Percentiles rank a stretch among this genome's conserved stretches.
phyloP scores from a whole-genome alignment of 2,797 vertebrate species.

The Tragelaphus eurycerus region DNA sequence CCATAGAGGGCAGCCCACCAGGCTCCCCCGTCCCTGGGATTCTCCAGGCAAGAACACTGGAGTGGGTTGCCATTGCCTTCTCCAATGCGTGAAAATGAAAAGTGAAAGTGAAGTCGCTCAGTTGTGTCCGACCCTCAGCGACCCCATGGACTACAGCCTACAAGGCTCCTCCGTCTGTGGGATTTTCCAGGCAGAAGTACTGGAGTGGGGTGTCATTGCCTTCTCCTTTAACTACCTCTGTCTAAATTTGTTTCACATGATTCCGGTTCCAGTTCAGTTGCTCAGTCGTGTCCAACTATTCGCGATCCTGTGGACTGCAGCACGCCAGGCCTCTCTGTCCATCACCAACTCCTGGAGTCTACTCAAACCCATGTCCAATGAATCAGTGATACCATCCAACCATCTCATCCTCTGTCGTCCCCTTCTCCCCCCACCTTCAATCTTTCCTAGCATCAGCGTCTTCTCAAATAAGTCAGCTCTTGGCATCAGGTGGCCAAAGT shows the following conservation, averaged over 20 bases:
- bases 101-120: too few species aligned
- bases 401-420: neutral
- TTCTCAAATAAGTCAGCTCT: neutral
- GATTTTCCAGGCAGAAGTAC: too few species aligned
- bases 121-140: too few species aligned
- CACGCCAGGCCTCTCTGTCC: neutral
- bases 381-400: neutral
- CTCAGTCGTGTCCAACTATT: neutral
- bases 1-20: too few species aligned
- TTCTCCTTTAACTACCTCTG: neutral
- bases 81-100: too few species aligned
- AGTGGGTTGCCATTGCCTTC: too few species aligned
- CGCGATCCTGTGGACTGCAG: accelerated
- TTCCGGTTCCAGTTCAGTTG: neutral
- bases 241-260: neutral
- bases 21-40: too few species aligned
- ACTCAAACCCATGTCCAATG: neutral
- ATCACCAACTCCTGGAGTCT: neutral
- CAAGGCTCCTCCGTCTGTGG: too few species aligned
- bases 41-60: too few species aligned
- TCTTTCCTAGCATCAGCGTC: neutral
- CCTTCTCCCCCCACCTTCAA: neutral
- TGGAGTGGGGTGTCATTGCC: too few species aligned
- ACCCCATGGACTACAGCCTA: too few species aligned
- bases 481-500: neutral